A percentile compares a stretch with the other conserved stretches of the same genome.
Evolutionary conservation across 2,113 vertebrate genomes (phyloP).

Genomic region (Pterophyllum scalare): DNA sequence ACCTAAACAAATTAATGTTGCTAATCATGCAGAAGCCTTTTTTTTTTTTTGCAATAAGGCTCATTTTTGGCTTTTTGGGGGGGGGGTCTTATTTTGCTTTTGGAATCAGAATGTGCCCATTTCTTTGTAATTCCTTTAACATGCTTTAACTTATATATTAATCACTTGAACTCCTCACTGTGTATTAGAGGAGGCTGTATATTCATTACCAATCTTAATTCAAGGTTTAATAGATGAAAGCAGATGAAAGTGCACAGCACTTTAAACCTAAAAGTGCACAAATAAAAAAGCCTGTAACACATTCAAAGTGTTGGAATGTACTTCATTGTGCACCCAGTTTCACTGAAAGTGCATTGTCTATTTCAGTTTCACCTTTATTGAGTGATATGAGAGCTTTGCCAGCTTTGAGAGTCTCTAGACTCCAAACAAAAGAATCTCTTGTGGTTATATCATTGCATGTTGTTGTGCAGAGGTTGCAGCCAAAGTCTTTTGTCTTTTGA

Average conservation of each 20-base stretch:
- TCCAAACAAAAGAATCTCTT: slow-evolving; percentile 9
- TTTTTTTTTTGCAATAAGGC: no score
- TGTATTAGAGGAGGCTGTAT: neutral
- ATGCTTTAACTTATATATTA: slow-evolving; percentile 26
- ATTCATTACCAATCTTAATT: slow-evolving; percentile 29
- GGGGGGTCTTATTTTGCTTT: neutral
- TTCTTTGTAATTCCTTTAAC: neutral
- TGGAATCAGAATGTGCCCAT: neutral
- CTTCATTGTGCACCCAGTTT: neutral
- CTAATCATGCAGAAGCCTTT: neutral
- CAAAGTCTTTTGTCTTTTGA: neutral
- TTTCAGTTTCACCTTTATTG: slow-evolving; percentile 9
- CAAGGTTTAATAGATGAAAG: slow-evolving; percentile 12
- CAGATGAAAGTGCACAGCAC: neutral
- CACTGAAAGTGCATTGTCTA: slow-evolving; percentile 2
- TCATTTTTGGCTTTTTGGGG: accelerated
- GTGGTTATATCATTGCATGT: neutral
- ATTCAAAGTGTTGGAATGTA: neutral
- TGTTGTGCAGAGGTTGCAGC: slow-evolving; percentile 3
- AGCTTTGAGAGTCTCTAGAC: neutral
- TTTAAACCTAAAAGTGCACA: slow-evolving; percentile 12
- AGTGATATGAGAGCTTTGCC: slow-evolving; percentile 5
- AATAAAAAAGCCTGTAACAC: neutral
- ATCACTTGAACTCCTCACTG: slow-evolving; percentile 13
- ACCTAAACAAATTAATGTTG: neutral